A percentile compares a stretch with the other conserved stretches of the same genome.
These are phyloP conservation scores for Axinella damicornis DNA, from an alignment of 37 sponge, comb jelly and placozoan species.

Conservation along the genomic window DNA sequence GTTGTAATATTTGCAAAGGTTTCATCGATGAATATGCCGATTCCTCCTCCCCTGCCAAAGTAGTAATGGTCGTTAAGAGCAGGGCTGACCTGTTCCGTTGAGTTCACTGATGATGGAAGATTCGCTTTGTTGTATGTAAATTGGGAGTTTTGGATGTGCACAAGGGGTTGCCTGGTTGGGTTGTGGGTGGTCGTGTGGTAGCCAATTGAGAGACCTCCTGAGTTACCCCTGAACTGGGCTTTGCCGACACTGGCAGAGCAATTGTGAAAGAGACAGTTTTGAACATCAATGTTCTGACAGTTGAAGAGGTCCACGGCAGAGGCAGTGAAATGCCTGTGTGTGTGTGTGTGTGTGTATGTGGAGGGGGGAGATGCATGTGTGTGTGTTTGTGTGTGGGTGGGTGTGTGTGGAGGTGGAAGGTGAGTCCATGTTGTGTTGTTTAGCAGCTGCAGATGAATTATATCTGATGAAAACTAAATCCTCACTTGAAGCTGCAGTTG, in stretches of 20 bases:
- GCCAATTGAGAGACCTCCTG: constrained; percentile 50
- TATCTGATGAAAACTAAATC: too few species aligned
- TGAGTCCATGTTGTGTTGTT: too few species aligned
- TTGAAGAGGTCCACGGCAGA: constrained; percentile 54
- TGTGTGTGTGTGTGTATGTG: neutral
- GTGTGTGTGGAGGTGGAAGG: too few species aligned
- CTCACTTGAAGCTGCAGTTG: constrained; percentile 54
- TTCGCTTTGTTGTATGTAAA: constrained; percentile 34
- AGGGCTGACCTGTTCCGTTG: constrained; percentile 1
- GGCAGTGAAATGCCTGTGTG: constrained; percentile 35
- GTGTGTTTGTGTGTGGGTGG: too few species aligned
- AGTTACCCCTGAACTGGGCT: constrained; percentile 28
- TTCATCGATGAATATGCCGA: constrained; percentile 37
- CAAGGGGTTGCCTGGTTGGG: neutral
- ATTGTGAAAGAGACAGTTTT: constrained; percentile 13
- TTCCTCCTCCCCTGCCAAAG: constrained; percentile 63
- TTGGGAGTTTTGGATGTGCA: neutral
- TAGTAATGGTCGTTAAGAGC: constrained; percentile 34
- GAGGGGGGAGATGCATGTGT: too few species aligned
- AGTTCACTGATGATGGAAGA: neutral
- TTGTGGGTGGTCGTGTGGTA: constrained; percentile 3
- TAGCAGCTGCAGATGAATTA: too few species aligned
- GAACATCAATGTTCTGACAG: neutral
- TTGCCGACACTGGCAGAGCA: constrained; percentile 6
- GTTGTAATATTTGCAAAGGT: constrained; percentile 1